Evolutionary conservation across 2,113 vertebrate species (phyloP).

Genomic region (Aegotheles bennettii): DNA sequence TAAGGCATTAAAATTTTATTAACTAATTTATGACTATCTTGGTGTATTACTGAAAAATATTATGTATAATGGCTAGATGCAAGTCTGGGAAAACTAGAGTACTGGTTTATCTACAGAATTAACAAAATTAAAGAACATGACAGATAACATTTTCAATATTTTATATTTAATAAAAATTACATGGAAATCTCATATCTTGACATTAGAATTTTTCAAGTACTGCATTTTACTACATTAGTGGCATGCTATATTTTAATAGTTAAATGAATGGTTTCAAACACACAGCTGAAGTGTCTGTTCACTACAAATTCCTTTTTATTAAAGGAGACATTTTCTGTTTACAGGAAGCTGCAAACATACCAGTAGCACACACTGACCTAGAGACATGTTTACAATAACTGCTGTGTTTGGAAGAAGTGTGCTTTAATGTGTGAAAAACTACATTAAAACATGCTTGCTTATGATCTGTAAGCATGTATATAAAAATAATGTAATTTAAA

Average conservation of each 20-base stretch:
- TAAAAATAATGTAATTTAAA: background rate
- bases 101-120: background rate
- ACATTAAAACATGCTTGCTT: background rate
- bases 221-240: background rate
- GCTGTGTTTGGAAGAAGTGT: slow-evolving; percentile 7
- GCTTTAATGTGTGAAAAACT: background rate
- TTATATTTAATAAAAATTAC: background rate
- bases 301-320: slow-evolving; percentile 5
- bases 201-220: background rate
- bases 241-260: background rate
- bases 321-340: background rate
- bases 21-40: background rate
- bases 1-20: background rate
- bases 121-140: background rate
- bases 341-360: slow-evolving; percentile 37
- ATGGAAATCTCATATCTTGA: background rate
- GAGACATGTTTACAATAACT: slow-evolving; percentile 3
- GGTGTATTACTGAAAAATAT: too few species aligned
- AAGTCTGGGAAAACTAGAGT: background rate
- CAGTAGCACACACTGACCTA: slow-evolving; percentile 2
- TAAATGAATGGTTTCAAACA: background rate
- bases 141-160: background rate
- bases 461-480: background rate
- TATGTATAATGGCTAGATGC: too few species aligned
- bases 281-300: background rate